phyloP scores from a whole-genome alignment of 2,888 invertebrate species.

The Drosophila koepferae region DNA sequence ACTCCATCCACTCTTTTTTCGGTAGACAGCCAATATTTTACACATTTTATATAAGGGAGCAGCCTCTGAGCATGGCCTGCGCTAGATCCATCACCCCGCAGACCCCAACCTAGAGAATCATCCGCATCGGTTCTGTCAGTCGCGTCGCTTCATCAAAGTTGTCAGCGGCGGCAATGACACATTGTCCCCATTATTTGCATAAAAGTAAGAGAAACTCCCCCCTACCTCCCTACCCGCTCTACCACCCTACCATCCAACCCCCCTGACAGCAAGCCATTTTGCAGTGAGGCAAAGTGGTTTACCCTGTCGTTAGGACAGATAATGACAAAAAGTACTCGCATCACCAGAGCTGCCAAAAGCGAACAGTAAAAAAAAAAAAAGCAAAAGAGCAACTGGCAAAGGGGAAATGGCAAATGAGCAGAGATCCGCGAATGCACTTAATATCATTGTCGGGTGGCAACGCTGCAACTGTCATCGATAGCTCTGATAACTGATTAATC shows the following conservation, averaged over 20 bases:
- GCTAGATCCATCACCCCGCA: slow-evolving; percentile 50
- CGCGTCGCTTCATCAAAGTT: slow-evolving; percentile 72
- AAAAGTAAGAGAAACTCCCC: slow-evolving; percentile 54
- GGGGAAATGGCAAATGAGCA: neutral
- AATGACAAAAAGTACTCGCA: slow-evolving; percentile 22
- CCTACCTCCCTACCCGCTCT: neutral
- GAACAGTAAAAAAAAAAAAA: neutral
- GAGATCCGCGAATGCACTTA: slow-evolving; percentile 21
- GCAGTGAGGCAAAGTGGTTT: slow-evolving; percentile 64
- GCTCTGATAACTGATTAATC: slow-evolving; percentile 7
- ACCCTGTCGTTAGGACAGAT: slow-evolving; percentile 58
- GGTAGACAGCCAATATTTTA: slow-evolving; percentile 74
- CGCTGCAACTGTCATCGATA: slow-evolving; percentile 8
- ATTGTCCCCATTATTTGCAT: slow-evolving; percentile 80
- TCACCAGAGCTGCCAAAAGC: slow-evolving; percentile 15
- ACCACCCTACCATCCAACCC: neutral
- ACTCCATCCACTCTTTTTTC: slow-evolving; percentile 20
- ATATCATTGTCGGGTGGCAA: slow-evolving; percentile 3
- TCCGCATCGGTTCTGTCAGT: slow-evolving; percentile 49
- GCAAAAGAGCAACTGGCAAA: slow-evolving; percentile 4
- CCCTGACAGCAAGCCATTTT: slow-evolving; percentile 7
- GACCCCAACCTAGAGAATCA: slow-evolving; percentile 25
- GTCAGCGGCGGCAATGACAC: slow-evolving; percentile 73
- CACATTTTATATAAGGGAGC: slow-evolving; percentile 64
- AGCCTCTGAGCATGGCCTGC: neutral